phyloP scores from a whole-genome alignment of 2,888 invertebrate species.

The Ceriagrion tenellum region DNA sequence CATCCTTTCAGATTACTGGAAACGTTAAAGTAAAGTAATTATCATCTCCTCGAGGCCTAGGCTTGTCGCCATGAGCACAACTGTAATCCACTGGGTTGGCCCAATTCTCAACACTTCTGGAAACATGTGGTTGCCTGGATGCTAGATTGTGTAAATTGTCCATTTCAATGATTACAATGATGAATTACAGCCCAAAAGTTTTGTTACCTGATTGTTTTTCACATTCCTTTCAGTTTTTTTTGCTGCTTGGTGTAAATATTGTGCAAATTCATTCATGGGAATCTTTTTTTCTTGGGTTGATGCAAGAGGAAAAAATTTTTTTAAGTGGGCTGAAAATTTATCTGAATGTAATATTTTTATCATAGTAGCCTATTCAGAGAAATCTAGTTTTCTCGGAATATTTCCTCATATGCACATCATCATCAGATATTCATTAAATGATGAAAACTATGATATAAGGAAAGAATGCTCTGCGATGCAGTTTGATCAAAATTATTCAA shows the following conservation, averaged over 20 bases:
- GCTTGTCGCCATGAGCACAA: conserved; percentile 69
- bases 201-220: not conserved
- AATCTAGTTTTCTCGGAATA: too few relatives aligned
- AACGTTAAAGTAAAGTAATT: conserved; percentile 66
- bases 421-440: too few relatives aligned
- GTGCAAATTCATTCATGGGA: not conserved
- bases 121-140: too few relatives aligned
- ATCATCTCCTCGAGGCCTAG: conserved; percentile 69
- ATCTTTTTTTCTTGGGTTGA: not conserved
- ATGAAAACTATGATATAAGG: too few relatives aligned
- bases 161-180: not conserved
- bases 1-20: conserved; percentile 57
- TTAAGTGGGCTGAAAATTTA: too few relatives aligned
- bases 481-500: too few relatives aligned
- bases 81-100: conserved; percentile 69
- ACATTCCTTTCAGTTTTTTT: not conserved
- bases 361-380: too few relatives aligned
- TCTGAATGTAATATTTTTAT: too few relatives aligned
- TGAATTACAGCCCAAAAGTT: not conserved
- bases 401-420: too few relatives aligned
- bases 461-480: too few relatives aligned
- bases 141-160: not conserved
- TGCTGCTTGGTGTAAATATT: not conserved
- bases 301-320: too few relatives aligned
- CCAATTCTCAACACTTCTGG: conserved; percentile 60